Evolutionary conservation across 1,140 invertebrate species (phyloP).

Genomic region (Mercenaria mercenaria): DNA sequence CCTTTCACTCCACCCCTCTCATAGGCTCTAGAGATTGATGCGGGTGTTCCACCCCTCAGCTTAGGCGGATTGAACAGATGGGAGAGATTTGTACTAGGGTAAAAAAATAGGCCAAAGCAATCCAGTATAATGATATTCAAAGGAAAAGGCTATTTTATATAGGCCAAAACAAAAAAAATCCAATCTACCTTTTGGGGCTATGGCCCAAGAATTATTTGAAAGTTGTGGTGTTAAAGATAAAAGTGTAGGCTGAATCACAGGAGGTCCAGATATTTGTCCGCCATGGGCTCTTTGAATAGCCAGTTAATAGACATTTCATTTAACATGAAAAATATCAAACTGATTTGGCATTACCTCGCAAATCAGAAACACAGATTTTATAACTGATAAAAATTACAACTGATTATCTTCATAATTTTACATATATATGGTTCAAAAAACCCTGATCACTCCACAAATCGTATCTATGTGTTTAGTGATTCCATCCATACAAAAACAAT

Average conservation of each 20-base stretch:
- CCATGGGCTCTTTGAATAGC: neutral
- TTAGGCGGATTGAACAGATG: neutral
- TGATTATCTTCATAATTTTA: neutral
- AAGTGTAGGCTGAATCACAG: neutral
- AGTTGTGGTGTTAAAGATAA: neutral
- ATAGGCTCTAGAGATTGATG: neutral
- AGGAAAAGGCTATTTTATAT: neutral
- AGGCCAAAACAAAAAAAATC: neutral
- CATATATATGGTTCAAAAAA: slow-evolving; percentile 24
- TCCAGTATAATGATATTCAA: neutral
- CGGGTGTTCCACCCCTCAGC: neutral
- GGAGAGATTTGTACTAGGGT: neutral
- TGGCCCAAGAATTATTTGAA: neutral
- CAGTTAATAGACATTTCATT: neutral
- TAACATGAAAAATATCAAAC: neutral
- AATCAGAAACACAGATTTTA: neutral
- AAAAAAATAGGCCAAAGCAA: neutral
- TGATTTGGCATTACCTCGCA: neutral
- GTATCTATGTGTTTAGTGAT: neutral
- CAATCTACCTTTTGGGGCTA: neutral
- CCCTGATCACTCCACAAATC: neutral
- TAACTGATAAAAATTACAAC: neutral
- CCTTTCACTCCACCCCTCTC: neutral
- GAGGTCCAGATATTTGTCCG: neutral
- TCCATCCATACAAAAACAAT: neutral